Conservation (phyloP, 2,113 vertebrate genomes). For the Dipodomys ordii region DNA sequence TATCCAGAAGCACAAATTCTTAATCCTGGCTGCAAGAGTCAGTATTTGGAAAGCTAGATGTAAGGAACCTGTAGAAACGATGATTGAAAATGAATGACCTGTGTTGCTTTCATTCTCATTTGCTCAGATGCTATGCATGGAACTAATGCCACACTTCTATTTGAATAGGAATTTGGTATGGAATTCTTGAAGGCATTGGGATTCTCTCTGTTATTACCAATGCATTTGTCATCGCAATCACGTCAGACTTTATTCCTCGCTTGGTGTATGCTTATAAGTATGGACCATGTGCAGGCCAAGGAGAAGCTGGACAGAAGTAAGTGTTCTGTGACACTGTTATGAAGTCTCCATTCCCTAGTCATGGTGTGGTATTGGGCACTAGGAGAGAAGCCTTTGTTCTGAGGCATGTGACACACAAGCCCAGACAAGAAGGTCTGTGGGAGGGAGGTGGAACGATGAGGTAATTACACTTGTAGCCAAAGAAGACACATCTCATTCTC, state of each 20-base stretch:
- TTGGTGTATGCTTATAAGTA: slow-evolving; percentile 97
- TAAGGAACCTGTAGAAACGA: neutral
- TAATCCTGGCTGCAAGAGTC: neutral
- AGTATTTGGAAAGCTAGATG: neutral
- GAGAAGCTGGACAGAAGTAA: slow-evolving; percentile 95
- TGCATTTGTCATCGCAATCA: slow-evolving; percentile 97
- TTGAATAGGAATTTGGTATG: slow-evolving; percentile 95
- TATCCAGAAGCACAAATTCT: neutral
- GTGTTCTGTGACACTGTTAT: slow-evolving; percentile 66
- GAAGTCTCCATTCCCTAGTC: neutral
- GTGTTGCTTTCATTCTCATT: neutral
- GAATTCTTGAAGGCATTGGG: slow-evolving; percentile 96
- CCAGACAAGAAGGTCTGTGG: neutral
- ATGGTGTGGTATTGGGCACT: neutral
- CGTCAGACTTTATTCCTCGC: slow-evolving; percentile 98
- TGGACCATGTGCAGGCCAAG: slow-evolving; percentile 94
- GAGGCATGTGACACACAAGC: neutral
- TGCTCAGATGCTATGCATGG: neutral
- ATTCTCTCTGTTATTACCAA: slow-evolving; percentile 98
- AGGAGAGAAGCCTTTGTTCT: neutral
- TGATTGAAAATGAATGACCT: neutral
- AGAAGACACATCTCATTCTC: neutral
- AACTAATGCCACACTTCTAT: slow-evolving; percentile 76
- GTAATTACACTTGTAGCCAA: neutral
- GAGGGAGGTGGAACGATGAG: neutral